Conservation (phyloP, 1,140 invertebrate species). For the Dinothrombium tinctorium region DNA sequence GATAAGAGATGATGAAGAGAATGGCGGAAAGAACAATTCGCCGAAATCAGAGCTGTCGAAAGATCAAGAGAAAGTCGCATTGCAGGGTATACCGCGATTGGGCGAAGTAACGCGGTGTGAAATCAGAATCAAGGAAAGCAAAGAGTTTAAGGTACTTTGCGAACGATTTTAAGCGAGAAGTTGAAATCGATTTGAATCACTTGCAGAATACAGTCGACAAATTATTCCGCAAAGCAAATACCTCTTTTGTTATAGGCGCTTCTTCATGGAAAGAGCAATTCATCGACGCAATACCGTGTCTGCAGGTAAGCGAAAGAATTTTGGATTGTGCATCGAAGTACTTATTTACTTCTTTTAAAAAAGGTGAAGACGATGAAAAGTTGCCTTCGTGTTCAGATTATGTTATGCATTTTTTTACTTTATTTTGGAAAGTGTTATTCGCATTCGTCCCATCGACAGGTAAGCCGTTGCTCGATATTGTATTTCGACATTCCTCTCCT, state of each 20-base stretch:
- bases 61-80: constrained; percentile 35
- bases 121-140: constrained; percentile 82
- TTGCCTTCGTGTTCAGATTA: constrained; percentile 47
- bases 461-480: constrained; percentile 27
- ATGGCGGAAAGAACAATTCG: too few relatives aligned
- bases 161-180: too few relatives aligned
- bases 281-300: constrained; percentile 82
- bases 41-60: not conserved
- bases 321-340: too few relatives aligned
- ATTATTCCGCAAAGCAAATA: constrained; percentile 81
- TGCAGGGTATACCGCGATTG: constrained; percentile 65
- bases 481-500: too few relatives aligned
- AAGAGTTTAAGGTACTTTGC: constrained; percentile 96
- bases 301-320: constrained; percentile 34
- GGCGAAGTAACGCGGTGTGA: constrained; percentile 58
- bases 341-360: too few relatives aligned
- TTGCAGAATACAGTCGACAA: constrained; percentile 85
- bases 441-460: constrained; percentile 94
- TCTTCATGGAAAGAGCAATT: constrained; percentile 98
- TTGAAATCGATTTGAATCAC: too few relatives aligned
- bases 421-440: constrained; percentile 95
- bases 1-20: too few relatives aligned
- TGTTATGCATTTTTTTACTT: constrained; percentile 77
- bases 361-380: constrained; percentile 29
- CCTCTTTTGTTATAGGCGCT: constrained; percentile 73